These are phyloP conservation scores for Zapornia atra DNA, from an alignment of 2,113 vertebrate genomes.

Conservation along the genomic window DNA sequence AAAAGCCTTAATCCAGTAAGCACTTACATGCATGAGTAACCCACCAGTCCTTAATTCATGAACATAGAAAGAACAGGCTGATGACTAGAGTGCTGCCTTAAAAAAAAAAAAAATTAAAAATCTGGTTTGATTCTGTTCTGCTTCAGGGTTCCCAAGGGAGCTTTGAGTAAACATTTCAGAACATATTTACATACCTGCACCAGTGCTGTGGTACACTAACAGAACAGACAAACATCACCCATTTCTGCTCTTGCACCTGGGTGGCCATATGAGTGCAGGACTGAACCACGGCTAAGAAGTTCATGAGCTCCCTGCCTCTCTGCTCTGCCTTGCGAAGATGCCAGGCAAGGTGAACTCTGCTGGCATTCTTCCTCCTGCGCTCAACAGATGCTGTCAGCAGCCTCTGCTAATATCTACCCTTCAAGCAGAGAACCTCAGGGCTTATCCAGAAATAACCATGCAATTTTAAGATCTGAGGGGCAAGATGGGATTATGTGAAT, in stretches of 20 bases:
- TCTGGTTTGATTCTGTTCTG: not conserved
- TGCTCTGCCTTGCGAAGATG: not conserved
- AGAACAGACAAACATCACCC: not conserved
- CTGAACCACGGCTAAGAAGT: not conserved
- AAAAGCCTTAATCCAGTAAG: conserved; percentile 37
- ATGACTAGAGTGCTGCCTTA: not conserved
- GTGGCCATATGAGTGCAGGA: not conserved
- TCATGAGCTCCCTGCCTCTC: not conserved
- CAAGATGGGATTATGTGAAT: not conserved
- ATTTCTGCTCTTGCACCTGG: not conserved
- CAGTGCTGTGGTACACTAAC: not conserved
- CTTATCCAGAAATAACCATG: not conserved
- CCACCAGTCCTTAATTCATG: not conserved
- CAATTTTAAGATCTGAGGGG: not conserved
- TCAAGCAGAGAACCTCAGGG: not conserved
- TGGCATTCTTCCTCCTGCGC: not conserved
- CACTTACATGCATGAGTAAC: conserved; percentile 54
- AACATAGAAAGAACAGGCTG: not conserved
- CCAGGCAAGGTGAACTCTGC: not conserved
- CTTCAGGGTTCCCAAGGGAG: not conserved
- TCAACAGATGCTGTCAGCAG: not conserved
- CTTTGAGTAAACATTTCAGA: not conserved
- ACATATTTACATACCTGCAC: not conserved
- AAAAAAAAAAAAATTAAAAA: not conserved
- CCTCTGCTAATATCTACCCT: not conserved